Evolutionary conservation across 2,888 invertebrate genomes (phyloP).

Genomic region (Folsomia candida): DNA sequence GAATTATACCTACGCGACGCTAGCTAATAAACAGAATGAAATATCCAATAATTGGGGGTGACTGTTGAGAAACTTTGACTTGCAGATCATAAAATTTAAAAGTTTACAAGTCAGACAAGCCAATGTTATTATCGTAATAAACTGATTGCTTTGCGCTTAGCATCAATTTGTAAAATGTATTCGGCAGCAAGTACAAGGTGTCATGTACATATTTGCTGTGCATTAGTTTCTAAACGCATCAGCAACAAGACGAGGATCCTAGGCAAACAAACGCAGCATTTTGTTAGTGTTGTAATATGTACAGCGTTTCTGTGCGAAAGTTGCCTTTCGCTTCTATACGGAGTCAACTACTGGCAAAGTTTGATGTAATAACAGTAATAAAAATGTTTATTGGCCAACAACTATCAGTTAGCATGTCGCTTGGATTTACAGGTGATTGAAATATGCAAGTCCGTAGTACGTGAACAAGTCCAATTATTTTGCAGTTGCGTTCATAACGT

Average conservation of each 20-base stretch:
- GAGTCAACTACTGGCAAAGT: too few relatives aligned
- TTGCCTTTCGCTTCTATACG: too few relatives aligned
- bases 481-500: not conserved
- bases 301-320: too few relatives aligned
- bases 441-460: not conserved
- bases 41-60: constrained; percentile 7
- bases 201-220: too few relatives aligned
- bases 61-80: constrained; percentile 11
- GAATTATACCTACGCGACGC: constrained; percentile 5
- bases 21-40: not conserved
- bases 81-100: constrained; percentile 8
- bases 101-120: not conserved
- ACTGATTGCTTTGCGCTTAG: not conserved
- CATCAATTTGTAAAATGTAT: not conserved
- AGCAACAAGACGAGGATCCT: too few relatives aligned
- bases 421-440: not conserved
- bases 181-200: not conserved
- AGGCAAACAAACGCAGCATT: not conserved
- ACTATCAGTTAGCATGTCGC: constrained; percentile 1
- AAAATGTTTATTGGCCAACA: constrained; percentile 16
- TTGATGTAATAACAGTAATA: constrained; percentile 9
- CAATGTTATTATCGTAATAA: not conserved
- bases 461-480: not conserved
- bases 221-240: too few relatives aligned
- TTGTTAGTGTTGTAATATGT: not conserved